These are phyloP conservation scores for Lathamus discolor DNA, from an alignment of 2,113 vertebrate genomes.

Conservation along the genomic window DNA sequence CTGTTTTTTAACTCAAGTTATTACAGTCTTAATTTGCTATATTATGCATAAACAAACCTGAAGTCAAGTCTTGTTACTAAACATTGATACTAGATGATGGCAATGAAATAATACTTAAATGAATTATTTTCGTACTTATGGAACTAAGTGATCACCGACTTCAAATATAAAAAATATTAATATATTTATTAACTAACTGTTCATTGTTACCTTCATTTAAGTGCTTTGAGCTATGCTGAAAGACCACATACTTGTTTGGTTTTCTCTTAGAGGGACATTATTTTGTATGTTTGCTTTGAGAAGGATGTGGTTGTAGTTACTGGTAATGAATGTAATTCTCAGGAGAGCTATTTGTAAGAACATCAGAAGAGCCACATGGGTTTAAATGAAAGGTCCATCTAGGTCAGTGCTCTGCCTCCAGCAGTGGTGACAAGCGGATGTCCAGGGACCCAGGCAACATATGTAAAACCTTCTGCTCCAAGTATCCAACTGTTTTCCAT, in stretches of 20 bases:
- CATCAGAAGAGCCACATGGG: background rate
- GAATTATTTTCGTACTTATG: background rate
- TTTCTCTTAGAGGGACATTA: background rate
- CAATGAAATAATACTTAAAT: slow-evolving; percentile 18
- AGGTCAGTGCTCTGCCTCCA: background rate
- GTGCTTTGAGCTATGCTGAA: background rate
- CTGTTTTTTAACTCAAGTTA: background rate
- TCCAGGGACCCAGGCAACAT: background rate
- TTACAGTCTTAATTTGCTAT: slow-evolving; percentile 5
- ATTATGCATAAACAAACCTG: background rate
- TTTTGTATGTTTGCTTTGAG: background rate
- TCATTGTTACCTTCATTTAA: background rate
- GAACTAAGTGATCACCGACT: background rate
- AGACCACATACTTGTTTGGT: background rate
- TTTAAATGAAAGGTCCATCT: background rate
- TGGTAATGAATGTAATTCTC: background rate
- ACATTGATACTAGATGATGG: background rate
- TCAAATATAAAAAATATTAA: slow-evolving; percentile 16
- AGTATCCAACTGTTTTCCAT: background rate
- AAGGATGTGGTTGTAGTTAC: background rate
- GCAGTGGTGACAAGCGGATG: background rate
- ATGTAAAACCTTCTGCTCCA: background rate
- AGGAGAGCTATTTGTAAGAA: background rate
- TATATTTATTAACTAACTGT: background rate
- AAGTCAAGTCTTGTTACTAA: background rate